phyloP scores from a whole-genome alignment of 2,888 invertebrate genomes.

The Eupithecia inturbata region DNA sequence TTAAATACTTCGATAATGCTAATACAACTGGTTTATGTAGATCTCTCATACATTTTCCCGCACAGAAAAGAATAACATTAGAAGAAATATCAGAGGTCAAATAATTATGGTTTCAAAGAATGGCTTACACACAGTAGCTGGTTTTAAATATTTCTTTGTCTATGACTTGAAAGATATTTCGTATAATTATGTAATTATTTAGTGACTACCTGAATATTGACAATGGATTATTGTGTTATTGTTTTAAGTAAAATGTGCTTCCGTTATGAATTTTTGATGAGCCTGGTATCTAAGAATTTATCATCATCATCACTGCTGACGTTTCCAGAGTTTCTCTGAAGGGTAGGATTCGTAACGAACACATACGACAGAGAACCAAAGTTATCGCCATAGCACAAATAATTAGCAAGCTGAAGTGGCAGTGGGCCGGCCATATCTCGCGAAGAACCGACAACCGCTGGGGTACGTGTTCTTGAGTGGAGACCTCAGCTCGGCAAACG shows the following conservation, averaged over 20 bases:
- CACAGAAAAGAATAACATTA: slow-evolving; percentile 25
- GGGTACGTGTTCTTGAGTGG: too few species aligned
- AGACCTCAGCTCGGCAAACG: too few species aligned
- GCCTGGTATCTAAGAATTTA: not conserved
- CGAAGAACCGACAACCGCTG: too few species aligned
- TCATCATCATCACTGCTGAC: not conserved
- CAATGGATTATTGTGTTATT: slow-evolving; percentile 15
- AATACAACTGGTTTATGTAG: slow-evolving; percentile 42
- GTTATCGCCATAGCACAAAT: too few species aligned
- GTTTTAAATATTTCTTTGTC: slow-evolving; percentile 25
- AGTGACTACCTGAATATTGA: slow-evolving; percentile 36
- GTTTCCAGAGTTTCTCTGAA: too few species aligned
- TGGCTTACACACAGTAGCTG: slow-evolving; percentile 32
- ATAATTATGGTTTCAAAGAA: slow-evolving; percentile 28
- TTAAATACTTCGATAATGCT: slow-evolving; percentile 61
- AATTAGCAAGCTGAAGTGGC: too few species aligned
- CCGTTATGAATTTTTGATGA: not conserved
- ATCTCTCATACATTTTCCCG: slow-evolving; percentile 38
- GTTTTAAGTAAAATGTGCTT: slow-evolving; percentile 12
- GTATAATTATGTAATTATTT: slow-evolving; percentile 36
- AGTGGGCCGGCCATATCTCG: too few species aligned
- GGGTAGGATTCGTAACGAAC: too few species aligned
- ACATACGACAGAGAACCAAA: too few species aligned
- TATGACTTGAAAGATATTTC: slow-evolving; percentile 25
- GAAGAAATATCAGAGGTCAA: slow-evolving; percentile 28